Base-by-base conservation (phyloP, 2,113 vertebrate genomes). In the Ptilonorhynchus violaceus region DNA sequence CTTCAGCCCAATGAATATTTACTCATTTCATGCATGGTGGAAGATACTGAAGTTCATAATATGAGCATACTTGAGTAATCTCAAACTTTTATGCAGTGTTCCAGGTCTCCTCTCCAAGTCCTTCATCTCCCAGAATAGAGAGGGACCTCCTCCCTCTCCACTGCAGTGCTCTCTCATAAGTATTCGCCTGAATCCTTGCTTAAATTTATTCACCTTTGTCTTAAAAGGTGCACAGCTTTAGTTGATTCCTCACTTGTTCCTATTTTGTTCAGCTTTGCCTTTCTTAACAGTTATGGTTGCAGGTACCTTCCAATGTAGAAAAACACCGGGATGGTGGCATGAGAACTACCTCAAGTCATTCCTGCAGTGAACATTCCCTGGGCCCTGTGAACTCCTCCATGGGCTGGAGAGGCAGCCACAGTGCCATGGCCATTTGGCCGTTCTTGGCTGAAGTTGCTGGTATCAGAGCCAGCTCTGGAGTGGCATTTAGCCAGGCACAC, bases 1-100 rank as follows among this genome's bases (percentile, higher is more conserved):
- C 37, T 83, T 89, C 74, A 89, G 49, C 41, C 52, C 78, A 88
- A 79, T 49, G 37, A 93, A 85, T 88, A 90, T 93, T 93, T 95
- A 88, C 33, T 93, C 21, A 82, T 88, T 93, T 93, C 56, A 75
- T 72, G 78, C 85, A 72, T 46, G 58, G 66, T 73, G 12, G 85
- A 93, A 88, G 66, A 85, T 31, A 52, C 42, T 64, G 84, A 93
- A 93, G 81, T 89, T 59, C 73, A 59, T 25, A 39, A 60, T 70
- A 58, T 58, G 37, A 52, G 24, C 41, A 85, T 52, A 75, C 59
- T 74, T 87, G 47, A 89, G 37, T 92, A 81, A 87, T 47, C n/a
- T 89, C 64, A 85, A 75, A 59, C 22, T 78, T 91, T 15, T 52
- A 31, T 37, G 44, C 44, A 37, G 9, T 58, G 35, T 72, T 70